phyloP scores from a whole-genome alignment of 2,888 invertebrate genomes.

The Lacanobia oleracea region DNA sequence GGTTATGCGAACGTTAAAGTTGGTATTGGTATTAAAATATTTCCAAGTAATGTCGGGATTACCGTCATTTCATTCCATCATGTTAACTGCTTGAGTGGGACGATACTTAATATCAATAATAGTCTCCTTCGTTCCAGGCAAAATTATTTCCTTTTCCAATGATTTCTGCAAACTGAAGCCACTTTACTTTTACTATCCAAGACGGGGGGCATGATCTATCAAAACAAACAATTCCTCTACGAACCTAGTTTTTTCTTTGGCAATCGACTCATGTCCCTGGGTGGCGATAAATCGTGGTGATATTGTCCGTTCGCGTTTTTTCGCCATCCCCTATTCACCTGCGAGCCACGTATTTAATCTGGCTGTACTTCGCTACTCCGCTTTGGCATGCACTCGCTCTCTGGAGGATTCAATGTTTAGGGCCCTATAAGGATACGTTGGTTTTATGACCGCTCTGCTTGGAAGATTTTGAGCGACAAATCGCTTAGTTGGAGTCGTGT shows the following conservation, averaged over 20 bases:
- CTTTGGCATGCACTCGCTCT: constrained; percentile 72
- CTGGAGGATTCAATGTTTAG: constrained; percentile 59
- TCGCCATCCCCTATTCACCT: constrained; percentile 79
- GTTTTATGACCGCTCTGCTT: constrained; percentile 39
- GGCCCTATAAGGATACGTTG: constrained; percentile 55
- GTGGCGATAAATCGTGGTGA: constrained; percentile 79
- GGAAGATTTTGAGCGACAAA: constrained; percentile 23
- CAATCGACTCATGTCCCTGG: constrained; percentile 64
- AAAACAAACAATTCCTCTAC: constrained; percentile 55
- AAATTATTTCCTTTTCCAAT: not conserved
- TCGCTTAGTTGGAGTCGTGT: constrained; percentile 14
- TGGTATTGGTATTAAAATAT: constrained; percentile 18
- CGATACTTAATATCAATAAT: not conserved
- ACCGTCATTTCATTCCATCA: not conserved
- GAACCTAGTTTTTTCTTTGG: constrained; percentile 55
- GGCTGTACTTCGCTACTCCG: constrained; percentile 82
- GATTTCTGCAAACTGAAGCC: constrained; percentile 2
- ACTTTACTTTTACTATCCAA: constrained; percentile 7
- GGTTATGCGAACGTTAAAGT: not conserved
- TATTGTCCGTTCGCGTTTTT: constrained; percentile 64
- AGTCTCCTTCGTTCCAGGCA: not conserved
- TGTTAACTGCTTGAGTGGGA: constrained; percentile 14
- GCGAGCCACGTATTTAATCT: constrained; percentile 89
- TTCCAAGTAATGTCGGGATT: not conserved
- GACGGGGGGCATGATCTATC: constrained; percentile 30